phyloP scores from a whole-genome alignment of 2,113 vertebrate genomes.

The Rhinichthys klamathensis region DNA sequence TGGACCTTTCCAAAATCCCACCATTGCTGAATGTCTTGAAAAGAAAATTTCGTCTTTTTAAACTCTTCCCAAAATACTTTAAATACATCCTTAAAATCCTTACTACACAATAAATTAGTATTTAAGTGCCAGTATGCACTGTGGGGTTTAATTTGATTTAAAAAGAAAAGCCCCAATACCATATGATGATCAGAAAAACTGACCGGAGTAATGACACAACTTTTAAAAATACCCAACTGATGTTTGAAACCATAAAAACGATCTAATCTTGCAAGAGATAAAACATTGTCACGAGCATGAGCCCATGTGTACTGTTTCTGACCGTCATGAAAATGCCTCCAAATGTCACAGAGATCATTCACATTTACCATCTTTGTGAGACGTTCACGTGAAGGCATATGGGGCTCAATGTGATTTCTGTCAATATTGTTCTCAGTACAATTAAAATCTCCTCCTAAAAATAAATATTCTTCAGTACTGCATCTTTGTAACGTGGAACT shows the following conservation, averaged over 20 bases:
- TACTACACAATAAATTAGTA: background rate
- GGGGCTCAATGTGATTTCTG: no score
- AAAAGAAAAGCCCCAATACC: background rate
- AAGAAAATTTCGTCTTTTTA: background rate
- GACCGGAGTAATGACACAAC: background rate
- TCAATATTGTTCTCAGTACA: no score
- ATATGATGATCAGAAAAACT: slow-evolving; percentile 11
- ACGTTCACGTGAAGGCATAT: no score
- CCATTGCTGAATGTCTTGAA: background rate
- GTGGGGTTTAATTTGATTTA: background rate
- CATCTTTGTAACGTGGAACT: background rate
- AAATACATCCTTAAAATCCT: slow-evolving; percentile 4
- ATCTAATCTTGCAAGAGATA: no score
- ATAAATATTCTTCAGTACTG: no score
- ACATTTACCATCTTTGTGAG: background rate
- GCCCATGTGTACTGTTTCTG: no score
- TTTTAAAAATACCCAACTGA: background rate
- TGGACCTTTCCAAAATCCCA: background rate
- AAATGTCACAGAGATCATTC: no score
- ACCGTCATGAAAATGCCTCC: no score
- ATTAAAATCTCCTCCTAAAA: no score
- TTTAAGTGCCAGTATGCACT: slow-evolving; percentile 18
- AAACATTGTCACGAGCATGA: no score
- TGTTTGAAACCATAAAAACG: background rate
- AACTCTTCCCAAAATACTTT: background rate